Conservation (phyloP, 92 coral and sea anemone species). For the Blastomussa wellsi region DNA sequence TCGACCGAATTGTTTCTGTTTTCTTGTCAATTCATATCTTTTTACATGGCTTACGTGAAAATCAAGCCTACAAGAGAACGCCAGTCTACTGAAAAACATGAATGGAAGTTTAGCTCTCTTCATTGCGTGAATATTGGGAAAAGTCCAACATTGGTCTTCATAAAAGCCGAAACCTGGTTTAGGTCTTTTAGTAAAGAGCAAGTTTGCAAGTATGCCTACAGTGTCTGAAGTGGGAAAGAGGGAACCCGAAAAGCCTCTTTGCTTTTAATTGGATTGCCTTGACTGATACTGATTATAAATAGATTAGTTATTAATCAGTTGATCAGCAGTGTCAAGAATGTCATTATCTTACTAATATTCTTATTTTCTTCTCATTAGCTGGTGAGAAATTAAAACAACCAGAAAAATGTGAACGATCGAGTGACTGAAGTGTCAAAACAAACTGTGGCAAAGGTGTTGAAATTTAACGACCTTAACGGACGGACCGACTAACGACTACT, state of each 20-base stretch:
- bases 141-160: not conserved
- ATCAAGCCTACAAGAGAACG: not conserved
- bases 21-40: not conserved
- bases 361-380: not conserved
- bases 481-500: not conserved
- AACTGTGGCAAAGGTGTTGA: not conserved
- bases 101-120: not conserved
- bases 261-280: not conserved
- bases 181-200: not conserved
- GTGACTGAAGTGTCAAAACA: slow-evolving; percentile 30
- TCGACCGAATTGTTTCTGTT: not conserved
- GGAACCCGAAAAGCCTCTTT: too few relatives aligned
- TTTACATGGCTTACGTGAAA: not conserved
- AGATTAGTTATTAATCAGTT: not conserved
- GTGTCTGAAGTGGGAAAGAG: too few relatives aligned
- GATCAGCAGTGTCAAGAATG: not conserved
- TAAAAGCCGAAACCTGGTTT: not conserved
- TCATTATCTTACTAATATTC: not conserved
- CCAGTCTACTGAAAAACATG: not conserved
- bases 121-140: not conserved
- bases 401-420: slow-evolving; percentile 19
- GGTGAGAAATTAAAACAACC: slow-evolving; percentile 30
- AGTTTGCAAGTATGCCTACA: not conserved
- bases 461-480: not conserved
- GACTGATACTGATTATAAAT: not conserved